These are phyloP conservation scores for Meloidogyne floridensis DNA, from an alignment of 1,140 invertebrate genomes.

Conservation along the genomic window DNA sequence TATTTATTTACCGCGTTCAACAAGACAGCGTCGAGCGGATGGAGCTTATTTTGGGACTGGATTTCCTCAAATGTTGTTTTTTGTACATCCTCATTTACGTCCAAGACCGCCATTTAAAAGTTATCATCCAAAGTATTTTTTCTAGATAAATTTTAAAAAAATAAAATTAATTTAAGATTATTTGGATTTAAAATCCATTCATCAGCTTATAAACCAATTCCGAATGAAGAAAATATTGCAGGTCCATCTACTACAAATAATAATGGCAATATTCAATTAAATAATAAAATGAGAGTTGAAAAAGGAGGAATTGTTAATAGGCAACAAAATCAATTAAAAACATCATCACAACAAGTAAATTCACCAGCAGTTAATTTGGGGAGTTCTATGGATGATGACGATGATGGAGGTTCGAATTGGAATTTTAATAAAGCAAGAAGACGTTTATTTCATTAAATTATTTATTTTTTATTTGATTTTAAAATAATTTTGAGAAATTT, in stretches of 20 bases:
- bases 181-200: conserved; percentile 86
- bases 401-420: conserved; percentile 6
- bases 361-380: neutral
- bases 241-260: neutral
- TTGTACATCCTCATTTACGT: conserved; percentile 98
- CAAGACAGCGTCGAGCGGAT: conserved; percentile 95
- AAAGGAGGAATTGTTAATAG: neutral
- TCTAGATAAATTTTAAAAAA: neutral
- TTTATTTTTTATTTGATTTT: neutral
- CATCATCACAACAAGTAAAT: neutral
- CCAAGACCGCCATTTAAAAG: conserved; percentile 92
- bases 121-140: conserved; percentile 82
- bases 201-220: conserved; percentile 48
- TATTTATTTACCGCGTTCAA: conserved; percentile 97
- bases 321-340: neutral
- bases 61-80: conserved; percentile 99
- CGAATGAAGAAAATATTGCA: neutral
- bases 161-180: conserved; percentile 75
- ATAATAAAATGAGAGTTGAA: conserved; percentile 6
- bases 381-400: neutral
- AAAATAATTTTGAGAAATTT: neutral
- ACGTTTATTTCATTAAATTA: neutral
- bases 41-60: conserved; percentile 99
- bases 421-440: conserved; percentile 7
- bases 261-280: neutral